phyloP scores from a whole-genome alignment of 2,113 vertebrate genomes.

The Ciconia stormi region DNA sequence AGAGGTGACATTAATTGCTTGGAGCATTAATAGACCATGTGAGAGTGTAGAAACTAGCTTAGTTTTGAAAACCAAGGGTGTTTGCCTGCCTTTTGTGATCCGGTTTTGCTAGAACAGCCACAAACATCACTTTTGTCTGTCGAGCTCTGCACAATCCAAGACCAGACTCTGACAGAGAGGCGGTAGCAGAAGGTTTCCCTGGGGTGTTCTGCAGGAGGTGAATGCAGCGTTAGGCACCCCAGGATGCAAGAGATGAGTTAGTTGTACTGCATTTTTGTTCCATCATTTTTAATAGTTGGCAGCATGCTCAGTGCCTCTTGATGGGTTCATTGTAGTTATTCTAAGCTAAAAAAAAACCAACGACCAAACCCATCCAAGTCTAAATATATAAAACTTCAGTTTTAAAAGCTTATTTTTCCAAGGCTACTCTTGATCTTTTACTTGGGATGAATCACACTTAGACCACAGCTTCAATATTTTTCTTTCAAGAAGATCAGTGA shows the following conservation, averaged over 20 bases:
- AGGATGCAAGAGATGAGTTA: background rate
- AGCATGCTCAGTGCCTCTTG: background rate
- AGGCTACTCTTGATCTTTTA: background rate
- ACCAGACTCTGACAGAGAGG: background rate
- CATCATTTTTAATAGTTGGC: background rate
- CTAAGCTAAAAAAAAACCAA: background rate
- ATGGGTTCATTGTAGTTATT: background rate
- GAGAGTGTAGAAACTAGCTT: background rate
- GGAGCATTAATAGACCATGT: slow-evolving; percentile 38
- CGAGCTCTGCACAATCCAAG: background rate
- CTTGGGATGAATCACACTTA: background rate
- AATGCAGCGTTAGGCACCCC: background rate
- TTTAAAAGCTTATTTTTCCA: background rate
- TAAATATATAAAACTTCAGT: background rate
- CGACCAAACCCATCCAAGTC: background rate
- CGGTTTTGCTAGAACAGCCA: background rate
- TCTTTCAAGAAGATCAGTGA: background rate
- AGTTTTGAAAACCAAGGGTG: slow-evolving; percentile 21
- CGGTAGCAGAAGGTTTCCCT: background rate
- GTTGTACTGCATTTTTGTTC: background rate
- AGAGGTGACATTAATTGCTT: slow-evolving; percentile 41
- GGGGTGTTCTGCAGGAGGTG: background rate
- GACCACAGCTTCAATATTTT: background rate
- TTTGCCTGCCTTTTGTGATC: background rate
- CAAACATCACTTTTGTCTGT: background rate